Conservation (phyloP, 2,113 vertebrate species). For the Cettia cetti region DNA sequence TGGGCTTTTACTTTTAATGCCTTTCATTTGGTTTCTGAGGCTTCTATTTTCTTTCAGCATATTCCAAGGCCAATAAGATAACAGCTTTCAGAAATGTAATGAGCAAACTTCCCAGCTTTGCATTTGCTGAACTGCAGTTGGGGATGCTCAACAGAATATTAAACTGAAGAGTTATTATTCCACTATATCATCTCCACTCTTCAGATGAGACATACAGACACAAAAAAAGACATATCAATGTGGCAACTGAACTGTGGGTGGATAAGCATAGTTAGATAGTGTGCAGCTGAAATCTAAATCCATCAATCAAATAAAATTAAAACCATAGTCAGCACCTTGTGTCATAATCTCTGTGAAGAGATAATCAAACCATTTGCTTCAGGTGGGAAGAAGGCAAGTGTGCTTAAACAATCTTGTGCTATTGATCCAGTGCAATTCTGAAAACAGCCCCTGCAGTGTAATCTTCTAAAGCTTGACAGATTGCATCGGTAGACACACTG, state of each 20-base stretch:
- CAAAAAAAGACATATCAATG: neutral
- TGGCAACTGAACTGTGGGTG: conserved; percentile 23
- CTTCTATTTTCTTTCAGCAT: conserved; percentile 16
- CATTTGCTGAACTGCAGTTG: conserved; percentile 12
- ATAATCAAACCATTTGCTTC: conserved; percentile 57
- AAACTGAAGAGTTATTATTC: conserved; percentile 41
- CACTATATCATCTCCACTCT: conserved; percentile 28
- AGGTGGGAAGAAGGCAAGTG: conserved; percentile 37
- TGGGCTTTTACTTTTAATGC: conserved; percentile 28
- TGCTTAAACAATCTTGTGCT: conserved; percentile 25
- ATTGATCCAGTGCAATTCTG: conserved; percentile 45
- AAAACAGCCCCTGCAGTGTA: conserved; percentile 9
- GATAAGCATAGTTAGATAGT: conserved; percentile 22
- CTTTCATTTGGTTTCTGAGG: neutral
- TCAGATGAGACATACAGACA: conserved; percentile 6
- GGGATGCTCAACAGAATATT: conserved; percentile 43
- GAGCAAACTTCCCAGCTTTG: conserved; percentile 5
- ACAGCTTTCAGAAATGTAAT: conserved; percentile 16
- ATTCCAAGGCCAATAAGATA: conserved; percentile 19
- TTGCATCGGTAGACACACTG: neutral
- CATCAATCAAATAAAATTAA: conserved; percentile 66
- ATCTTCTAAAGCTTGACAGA: conserved; percentile 33
- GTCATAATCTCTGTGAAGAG: conserved; percentile 52
- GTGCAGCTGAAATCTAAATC: conserved; percentile 42
- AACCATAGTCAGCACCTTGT: conserved; percentile 54